Base-by-base conservation (phyloP, 2,888 invertebrate genomes). In the Drosophila nr. fundita region DNA sequence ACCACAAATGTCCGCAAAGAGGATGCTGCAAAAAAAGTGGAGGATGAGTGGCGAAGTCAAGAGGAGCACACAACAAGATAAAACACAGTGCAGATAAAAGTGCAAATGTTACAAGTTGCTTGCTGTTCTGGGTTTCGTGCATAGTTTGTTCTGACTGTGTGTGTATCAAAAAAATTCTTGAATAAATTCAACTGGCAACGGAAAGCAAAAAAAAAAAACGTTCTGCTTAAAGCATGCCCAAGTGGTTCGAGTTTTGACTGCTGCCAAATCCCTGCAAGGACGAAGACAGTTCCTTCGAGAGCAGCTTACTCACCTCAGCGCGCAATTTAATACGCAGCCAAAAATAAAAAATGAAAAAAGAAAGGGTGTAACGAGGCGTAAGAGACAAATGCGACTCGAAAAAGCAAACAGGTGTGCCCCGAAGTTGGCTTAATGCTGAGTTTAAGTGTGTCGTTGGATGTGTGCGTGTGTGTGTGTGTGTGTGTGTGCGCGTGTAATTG, bases 1-100 rank as follows among this genome's bases (percentile, higher is more conserved):
- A 68, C 98, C 98, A 92, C 98, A 98, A 91, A 98, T 98, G 93
- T 98, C 98, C 60, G 98, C 98, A 93, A 98, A 98, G 75, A 98
- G 94, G 91, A 98, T 98, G 94, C 98, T 98, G 94, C 24, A 83
- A 68, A 72, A 59, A 55, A 21, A 62, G n/a, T 21, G 27, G 30
- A 11, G 30, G 30, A 52, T 48, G n/a, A 34, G n/a, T 24, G 29
- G 34, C 27, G 15, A n/a, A 45, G 45, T 8, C 24, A 24, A 7
- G 24, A 4, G 24, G 7, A 15, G 24, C 32, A 50, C 24, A 29
- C 21, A 34, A 21, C 11, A 30, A 15, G 21, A 21, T 3, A 21
- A 13, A 15, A 40, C 58, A 66, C 42, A 59, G 66, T 64, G 62
- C 54, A 58, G 53, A 70, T 60, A 36, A 60, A 45, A 45, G 59